A percentile compares a stretch with the other conserved stretches of the same genome.
phyloP scores from a whole-genome alignment of 2,113 vertebrate species.

The Gasterosteus nipponicus region DNA sequence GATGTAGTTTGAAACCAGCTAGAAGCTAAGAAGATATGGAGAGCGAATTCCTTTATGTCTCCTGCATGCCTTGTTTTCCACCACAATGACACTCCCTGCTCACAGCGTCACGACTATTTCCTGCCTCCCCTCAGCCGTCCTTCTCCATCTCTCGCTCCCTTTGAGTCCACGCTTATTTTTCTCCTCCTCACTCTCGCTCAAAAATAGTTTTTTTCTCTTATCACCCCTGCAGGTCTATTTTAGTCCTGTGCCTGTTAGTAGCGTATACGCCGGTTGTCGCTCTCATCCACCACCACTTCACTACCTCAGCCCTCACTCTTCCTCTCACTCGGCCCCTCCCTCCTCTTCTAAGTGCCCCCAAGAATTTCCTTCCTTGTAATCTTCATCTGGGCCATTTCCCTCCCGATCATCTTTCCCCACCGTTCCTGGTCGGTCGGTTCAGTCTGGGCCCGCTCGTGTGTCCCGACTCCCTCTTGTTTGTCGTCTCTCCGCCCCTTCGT shows the following conservation, averaged over 20 bases:
- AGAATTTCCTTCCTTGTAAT: constrained; percentile 14
- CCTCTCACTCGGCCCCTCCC: background rate
- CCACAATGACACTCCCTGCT: constrained; percentile 1
- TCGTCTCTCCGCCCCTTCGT: background rate
- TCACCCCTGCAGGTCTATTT: constrained; percentile 67
- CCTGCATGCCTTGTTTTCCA: constrained; percentile 12
- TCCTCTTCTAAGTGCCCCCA: constrained; percentile 9
- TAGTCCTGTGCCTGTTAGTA: constrained; percentile 58
- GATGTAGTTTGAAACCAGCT: background rate
- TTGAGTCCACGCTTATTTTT: background rate
- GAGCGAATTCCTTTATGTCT: background rate
- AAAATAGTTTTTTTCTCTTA: constrained; percentile 43
- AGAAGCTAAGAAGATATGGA: background rate
- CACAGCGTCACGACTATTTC: constrained; percentile 19
- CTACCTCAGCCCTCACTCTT: constrained; percentile 10
- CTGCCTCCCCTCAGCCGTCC: constrained; percentile 14
- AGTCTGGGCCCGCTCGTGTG: background rate
- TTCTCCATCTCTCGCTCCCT: background rate
- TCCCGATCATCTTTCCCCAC: constrained; percentile 24
- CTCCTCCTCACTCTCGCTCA: constrained; percentile 14
- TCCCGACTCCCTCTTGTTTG: constrained; percentile 17
- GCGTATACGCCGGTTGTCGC: constrained; percentile 14
- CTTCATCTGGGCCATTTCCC: constrained; percentile 28
- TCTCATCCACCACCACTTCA: constrained; percentile 5
- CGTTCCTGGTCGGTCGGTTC: constrained; percentile 4